Conservation (phyloP, 2,888 invertebrate genomes). For the Lasius platythorax region DNA sequence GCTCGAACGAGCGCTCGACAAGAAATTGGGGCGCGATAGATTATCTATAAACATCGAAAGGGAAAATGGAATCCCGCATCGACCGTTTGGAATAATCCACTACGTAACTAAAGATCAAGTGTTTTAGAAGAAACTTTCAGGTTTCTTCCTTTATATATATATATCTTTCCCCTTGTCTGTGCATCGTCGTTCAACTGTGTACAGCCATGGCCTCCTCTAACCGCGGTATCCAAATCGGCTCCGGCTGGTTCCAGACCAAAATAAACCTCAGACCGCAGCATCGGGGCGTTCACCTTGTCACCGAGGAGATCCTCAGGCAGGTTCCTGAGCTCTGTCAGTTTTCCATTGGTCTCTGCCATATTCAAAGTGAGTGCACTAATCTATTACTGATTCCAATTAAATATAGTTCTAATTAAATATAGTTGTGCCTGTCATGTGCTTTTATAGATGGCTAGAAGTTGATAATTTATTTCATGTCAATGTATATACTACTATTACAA, state of each 20-base stretch:
- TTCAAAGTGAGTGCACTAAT: constrained; percentile 94
- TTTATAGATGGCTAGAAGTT: not conserved
- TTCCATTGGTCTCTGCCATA: constrained; percentile 97
- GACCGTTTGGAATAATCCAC: constrained; percentile 15
- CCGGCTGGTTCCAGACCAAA: constrained; percentile 99
- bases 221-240: constrained; percentile 96
- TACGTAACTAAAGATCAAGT: not conserved
- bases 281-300: constrained; percentile 98
- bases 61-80: constrained; percentile 42
- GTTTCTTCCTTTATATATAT: not conserved
- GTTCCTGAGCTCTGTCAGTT: constrained; percentile 98
- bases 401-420: not conserved
- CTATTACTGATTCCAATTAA: not conserved
- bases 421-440: not conserved
- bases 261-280: constrained; percentile 98
- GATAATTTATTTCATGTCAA: too few relatives aligned
- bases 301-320: constrained; percentile 97
- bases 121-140: not conserved
- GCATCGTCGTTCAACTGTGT: not conserved
- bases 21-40: constrained; percentile 33
- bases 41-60: constrained; percentile 3
- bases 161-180: constrained; percentile 80
- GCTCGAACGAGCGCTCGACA: constrained; percentile 21
- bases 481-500: not conserved
- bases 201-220: constrained; percentile 92